These are phyloP conservation scores for Leucoraja ocellata DNA, from an alignment of 2,797 vertebrate species.

Conservation along the genomic window DNA sequence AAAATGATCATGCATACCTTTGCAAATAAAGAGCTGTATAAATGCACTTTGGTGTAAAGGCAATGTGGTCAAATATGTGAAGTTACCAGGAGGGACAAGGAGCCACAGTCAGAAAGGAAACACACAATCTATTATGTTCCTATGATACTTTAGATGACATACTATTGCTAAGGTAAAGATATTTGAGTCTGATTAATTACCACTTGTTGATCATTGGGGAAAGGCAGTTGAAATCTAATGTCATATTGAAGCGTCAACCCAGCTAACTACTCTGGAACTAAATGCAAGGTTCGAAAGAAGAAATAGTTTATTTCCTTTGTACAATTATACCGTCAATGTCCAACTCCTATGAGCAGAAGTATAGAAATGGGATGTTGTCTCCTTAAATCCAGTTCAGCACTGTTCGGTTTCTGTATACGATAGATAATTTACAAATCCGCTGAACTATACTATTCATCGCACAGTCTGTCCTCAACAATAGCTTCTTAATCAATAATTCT, in stretches of 20 bases:
- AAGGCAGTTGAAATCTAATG: not conserved
- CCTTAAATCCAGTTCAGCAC: not conserved
- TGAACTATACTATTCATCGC: not conserved
- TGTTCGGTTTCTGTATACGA: not conserved
- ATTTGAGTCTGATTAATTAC: not conserved
- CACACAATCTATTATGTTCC: not conserved
- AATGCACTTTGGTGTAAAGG: not conserved
- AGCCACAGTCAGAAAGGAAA: not conserved
- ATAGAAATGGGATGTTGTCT: not conserved
- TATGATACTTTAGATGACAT: not conserved
- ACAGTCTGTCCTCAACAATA: not conserved
- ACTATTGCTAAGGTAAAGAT: not conserved
- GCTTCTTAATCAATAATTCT: conserved; percentile 41
- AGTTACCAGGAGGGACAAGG: not conserved
- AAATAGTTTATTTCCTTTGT: not conserved
- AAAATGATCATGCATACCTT: not conserved
- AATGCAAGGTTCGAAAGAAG: not conserved
- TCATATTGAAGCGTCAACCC: not conserved
- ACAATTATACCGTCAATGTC: not conserved
- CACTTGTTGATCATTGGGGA: not conserved
- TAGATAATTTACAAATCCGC: conserved; percentile 3
- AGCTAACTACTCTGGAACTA: not conserved
- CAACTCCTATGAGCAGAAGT: not conserved
- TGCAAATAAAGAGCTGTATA: not conserved
- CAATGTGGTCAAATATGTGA: not conserved